Evolutionary conservation across 2,797 vertebrate species (phyloP).

Genomic region (Pantherophis vulpinus): DNA sequence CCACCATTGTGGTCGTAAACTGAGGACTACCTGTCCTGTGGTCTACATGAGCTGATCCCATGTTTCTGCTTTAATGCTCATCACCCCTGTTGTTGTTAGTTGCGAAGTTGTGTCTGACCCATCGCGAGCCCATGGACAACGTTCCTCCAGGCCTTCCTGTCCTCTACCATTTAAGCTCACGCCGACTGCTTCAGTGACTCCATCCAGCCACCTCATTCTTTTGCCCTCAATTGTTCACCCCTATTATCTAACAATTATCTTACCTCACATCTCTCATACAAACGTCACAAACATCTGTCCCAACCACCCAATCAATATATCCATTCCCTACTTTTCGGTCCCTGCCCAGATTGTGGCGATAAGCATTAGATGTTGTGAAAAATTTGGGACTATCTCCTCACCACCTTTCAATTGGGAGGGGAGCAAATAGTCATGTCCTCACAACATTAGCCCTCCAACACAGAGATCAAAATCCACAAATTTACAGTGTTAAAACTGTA

Average conservation of each 20-base stretch:
- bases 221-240: no score
- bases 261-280: background rate
- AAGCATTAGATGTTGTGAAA: no score
- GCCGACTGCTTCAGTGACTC: no score
- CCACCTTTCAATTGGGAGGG: background rate
- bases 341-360: background rate
- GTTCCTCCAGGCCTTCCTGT: no score
- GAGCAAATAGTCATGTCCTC: background rate
- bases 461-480: background rate
- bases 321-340: background rate
- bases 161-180: no score
- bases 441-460: background rate
- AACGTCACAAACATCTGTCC: background rate
- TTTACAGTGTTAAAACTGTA: background rate
- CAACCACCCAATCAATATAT: background rate
- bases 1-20: no score
- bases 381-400: background rate
- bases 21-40: no score
- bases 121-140: no score
- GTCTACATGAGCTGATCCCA: background rate
- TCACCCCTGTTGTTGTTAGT: no score
- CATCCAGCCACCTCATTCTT: no score
- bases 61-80: background rate
- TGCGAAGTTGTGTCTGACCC: no score
- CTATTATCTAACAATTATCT: background rate